phyloP scores from a whole-genome alignment of 2,797 vertebrate species.

The Bucorvus abyssinicus region DNA sequence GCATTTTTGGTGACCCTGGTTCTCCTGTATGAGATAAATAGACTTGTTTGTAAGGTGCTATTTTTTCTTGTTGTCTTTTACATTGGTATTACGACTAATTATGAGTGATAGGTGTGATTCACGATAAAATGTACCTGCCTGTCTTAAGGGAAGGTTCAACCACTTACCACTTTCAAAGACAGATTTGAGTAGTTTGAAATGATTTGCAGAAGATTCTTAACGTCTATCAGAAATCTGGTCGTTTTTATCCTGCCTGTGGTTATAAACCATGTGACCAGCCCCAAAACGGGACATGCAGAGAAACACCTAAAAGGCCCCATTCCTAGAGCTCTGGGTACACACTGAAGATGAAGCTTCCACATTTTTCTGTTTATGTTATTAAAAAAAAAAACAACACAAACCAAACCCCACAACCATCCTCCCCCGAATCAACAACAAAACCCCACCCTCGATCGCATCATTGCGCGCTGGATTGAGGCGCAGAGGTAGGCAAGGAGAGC shows the following conservation, averaged over 20 bases:
- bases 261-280: background rate
- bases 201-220: background rate
- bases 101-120: background rate
- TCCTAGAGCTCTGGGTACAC: background rate
- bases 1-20: background rate
- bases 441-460: background rate
- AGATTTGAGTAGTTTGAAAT: background rate
- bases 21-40: background rate
- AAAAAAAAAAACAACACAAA: background rate
- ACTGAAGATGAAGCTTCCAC: background rate
- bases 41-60: background rate
- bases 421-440: background rate
- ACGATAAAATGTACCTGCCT: background rate
- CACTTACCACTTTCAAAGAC: background rate
- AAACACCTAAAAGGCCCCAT: background rate
- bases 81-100: background rate
- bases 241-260: background rate
- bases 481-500: too few relatives aligned
- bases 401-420: too few relatives aligned
- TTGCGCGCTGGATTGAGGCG: background rate
- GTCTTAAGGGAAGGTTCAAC: background rate
- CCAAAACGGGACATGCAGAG: background rate
- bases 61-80: background rate
- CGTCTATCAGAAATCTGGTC: background rate
- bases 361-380: background rate